Evolutionary conservation across 2,797 vertebrate genomes (phyloP).

Genomic region (Echeneis naucrates): DNA sequence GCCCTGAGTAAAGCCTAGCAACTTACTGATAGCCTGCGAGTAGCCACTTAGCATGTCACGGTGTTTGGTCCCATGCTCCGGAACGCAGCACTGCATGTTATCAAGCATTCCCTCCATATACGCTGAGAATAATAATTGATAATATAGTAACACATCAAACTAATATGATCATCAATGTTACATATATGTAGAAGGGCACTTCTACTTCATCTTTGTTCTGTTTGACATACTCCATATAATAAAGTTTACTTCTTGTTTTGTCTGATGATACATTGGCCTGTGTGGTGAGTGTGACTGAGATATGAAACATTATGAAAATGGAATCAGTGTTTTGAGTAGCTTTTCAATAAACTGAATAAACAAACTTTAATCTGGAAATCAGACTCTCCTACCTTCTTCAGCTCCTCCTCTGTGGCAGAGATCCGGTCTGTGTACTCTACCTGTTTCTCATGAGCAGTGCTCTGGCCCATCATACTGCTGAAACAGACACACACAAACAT

Average conservation of each 20-base stretch:
- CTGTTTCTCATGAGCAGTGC: conserved; percentile 89
- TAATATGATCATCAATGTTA: too few species aligned
- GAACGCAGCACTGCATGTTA: conserved; percentile 85
- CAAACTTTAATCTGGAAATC: too few species aligned
- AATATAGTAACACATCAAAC: too few species aligned
- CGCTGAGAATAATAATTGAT: conserved; percentile 85
- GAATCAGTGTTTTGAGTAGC: too few species aligned
- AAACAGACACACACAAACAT: conserved; percentile 8
- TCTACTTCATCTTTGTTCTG: too few species aligned
- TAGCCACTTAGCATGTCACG: conserved; percentile 84
- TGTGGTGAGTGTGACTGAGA: too few species aligned
- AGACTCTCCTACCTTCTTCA: conserved; percentile 84
- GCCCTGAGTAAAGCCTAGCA: neutral
- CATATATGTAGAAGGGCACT: too few species aligned
- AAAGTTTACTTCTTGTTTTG: too few species aligned
- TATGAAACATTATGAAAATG: too few species aligned
- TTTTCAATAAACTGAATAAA: too few species aligned
- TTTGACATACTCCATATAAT: too few species aligned
- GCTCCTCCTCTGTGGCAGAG: conserved; percentile 88
- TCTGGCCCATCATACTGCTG: conserved; percentile 89
- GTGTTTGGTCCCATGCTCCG: conserved; percentile 85
- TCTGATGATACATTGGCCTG: too few species aligned
- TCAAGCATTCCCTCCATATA: conserved; percentile 86
- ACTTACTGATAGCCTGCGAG: conserved; percentile 83
- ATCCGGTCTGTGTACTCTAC: conserved; percentile 90